Conservation (phyloP, 2,888 invertebrate species). For the Gastracanthus pulcherrimus region DNA sequence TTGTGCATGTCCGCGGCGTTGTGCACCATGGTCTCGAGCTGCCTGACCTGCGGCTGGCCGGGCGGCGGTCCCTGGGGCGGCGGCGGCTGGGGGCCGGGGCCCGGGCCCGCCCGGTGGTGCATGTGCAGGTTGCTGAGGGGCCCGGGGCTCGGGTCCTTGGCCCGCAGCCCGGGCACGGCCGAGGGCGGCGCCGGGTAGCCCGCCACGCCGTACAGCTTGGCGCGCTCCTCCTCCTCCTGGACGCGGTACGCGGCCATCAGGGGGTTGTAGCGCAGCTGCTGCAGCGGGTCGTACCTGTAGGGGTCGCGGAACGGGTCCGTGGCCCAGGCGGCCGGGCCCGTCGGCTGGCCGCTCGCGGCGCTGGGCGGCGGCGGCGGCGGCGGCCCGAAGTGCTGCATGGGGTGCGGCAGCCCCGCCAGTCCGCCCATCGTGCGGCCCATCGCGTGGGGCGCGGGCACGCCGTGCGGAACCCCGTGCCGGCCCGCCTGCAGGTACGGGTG, state of each 20-base stretch:
- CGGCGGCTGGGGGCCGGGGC: slow-evolving; percentile 78
- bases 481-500: slow-evolving; percentile 75
- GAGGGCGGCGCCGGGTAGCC: slow-evolving; percentile 76
- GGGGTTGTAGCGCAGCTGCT: slow-evolving; percentile 85
- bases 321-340: slow-evolving; percentile 78
- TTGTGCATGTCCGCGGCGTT: slow-evolving; percentile 77
- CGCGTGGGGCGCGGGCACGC: slow-evolving; percentile 79
- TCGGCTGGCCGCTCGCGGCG: slow-evolving; percentile 68
- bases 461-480: slow-evolving; percentile 75
- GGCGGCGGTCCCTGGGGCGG: slow-evolving; percentile 41
- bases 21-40: slow-evolving; percentile 72
- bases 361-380: slow-evolving; percentile 77
- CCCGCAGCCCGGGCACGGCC: slow-evolving; percentile 75
- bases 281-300: slow-evolving; percentile 84
- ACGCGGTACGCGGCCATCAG: slow-evolving; percentile 88
- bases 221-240: slow-evolving; percentile 88
- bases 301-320: slow-evolving; percentile 85
- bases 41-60: slow-evolving; percentile 60
- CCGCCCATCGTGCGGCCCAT: slow-evolving; percentile 80
- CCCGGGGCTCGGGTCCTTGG: slow-evolving; percentile 79
- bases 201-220: slow-evolving; percentile 73
- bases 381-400: slow-evolving; percentile 77
- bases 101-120: slow-evolving; percentile 79
- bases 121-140: slow-evolving; percentile 79
- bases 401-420: slow-evolving; percentile 78